phyloP scores from a whole-genome alignment of 2,113 vertebrate genomes.

The Diadophis punctatus region DNA sequence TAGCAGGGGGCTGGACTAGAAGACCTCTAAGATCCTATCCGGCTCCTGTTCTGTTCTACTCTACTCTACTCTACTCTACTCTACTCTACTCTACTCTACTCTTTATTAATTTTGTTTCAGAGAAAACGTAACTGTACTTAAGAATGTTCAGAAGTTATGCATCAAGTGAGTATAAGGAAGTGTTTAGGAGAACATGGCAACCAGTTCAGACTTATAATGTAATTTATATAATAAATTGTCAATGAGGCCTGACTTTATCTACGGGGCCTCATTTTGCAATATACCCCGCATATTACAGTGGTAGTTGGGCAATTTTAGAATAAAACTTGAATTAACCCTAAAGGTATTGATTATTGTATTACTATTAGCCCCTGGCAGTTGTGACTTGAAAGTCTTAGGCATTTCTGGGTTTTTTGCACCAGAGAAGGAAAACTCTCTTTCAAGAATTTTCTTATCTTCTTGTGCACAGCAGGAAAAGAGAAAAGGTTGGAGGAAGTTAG shows the following conservation, averaged over 20 bases:
- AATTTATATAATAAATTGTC: not conserved
- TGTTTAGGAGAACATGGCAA: not conserved
- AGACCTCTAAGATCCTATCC: no score
- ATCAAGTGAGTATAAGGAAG: not conserved
- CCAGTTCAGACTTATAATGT: not conserved
- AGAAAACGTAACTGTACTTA: not conserved
- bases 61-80: no score
- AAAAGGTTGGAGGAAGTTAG: constrained; percentile 62
- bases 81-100: no score
- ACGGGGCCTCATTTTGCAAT: not conserved
- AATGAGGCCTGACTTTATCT: not conserved
- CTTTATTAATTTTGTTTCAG: not conserved
- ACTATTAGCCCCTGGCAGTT: not conserved
- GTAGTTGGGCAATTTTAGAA: not conserved
- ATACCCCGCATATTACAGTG: not conserved
- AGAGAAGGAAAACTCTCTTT: not conserved
- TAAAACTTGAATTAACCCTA: not conserved
- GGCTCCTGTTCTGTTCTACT: no score
- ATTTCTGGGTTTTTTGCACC: constrained; percentile 23
- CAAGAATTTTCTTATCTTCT: constrained; percentile 53
- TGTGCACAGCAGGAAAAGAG: constrained; percentile 63
- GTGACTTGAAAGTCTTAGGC: not conserved
- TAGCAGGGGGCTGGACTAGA: no score
- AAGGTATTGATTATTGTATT: not conserved
- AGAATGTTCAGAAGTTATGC: not conserved